Evolutionary conservation across 2,797 vertebrate genomes (phyloP), one percentile per base, ranked within the genome.

Genomic region (Brotogeris chrysoptera): DNA sequence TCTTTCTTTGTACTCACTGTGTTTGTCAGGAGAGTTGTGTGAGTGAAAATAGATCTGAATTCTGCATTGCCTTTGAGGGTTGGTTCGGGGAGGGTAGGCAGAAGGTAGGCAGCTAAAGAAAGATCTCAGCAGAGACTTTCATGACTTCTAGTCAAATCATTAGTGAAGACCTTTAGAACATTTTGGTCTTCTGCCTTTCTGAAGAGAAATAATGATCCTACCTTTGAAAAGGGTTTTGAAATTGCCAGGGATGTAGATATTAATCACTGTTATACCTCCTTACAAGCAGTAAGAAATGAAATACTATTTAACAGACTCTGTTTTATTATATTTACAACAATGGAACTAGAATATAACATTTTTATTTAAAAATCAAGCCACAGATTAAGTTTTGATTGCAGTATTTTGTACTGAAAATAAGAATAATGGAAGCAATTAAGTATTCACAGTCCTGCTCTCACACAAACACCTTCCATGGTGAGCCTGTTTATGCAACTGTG

Each of bases 341-440:
- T 87, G 68, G 70, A 91, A 81, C 18, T 12, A 59, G 71, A 94
- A 93, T 88, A 66, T 49, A 86, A 86, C 60, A 30, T 92, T 93
- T 94, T 88, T 86, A 88, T 95, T 95, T 93, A 77, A 96, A 95
- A 96, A 92, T 90, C 85, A 70, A 90, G 71, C 49, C 9, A 25
- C 68, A 95, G 90, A 96, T 95, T 93, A 81, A 88, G 80, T 93
- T 96, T 85, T 96, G 94, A 97, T 95, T 95, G 94, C 90, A 93
- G 71, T 71, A 70, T 93, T 96, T 86, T 77, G 49, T 90, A 82
- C 86, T 82, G 86, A 92, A 96, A 95, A 94, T 90, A 92, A 95
- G 94, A 96, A 95, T 95, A 97, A 94, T 92, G 86, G 88, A 92
- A 95, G 88, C 96, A 96, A 96, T 97, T 97, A 97, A 94, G 86